phyloP scores from a whole-genome alignment of 2,888 invertebrate species.

The Acanthosepion lycidas region DNA sequence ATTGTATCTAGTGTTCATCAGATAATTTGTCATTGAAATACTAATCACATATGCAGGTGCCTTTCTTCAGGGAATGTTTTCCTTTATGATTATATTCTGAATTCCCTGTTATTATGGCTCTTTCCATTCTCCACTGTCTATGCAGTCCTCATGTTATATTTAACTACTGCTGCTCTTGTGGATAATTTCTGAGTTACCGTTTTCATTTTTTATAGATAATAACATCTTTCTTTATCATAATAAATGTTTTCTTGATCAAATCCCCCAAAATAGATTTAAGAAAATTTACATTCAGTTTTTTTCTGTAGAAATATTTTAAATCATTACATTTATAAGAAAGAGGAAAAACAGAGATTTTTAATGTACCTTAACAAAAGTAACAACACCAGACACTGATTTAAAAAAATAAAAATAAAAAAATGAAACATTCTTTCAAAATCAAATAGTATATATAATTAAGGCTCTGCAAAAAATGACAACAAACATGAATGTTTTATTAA shows the following conservation, averaged over 20 bases:
- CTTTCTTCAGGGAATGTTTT: conserved; percentile 15
- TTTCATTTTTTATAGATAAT: background rate
- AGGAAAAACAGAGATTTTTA: too few relatives aligned
- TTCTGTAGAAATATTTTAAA: background rate
- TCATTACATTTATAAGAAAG: background rate
- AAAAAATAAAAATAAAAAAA: background rate
- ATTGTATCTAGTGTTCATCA: conserved; percentile 3
- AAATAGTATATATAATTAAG: background rate
- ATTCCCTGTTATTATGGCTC: background rate
- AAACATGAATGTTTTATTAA: background rate
- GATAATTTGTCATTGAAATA: background rate
- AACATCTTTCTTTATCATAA: too few relatives aligned
- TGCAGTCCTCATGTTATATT: background rate
- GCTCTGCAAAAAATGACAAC: background rate
- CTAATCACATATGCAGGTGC: background rate
- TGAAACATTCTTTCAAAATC: background rate
- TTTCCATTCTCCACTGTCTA: background rate
- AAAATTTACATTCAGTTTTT: background rate
- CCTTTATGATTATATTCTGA: conserved; percentile 4
- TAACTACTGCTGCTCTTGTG: conserved; percentile 1
- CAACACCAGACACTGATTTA: background rate
- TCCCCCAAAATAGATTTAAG: too few relatives aligned
- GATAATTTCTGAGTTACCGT: background rate
- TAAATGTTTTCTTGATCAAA: too few relatives aligned
- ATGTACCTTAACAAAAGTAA: background rate